Base-by-base conservation (phyloP, 2,888 invertebrate genomes). In the Aelia acuminata region DNA sequence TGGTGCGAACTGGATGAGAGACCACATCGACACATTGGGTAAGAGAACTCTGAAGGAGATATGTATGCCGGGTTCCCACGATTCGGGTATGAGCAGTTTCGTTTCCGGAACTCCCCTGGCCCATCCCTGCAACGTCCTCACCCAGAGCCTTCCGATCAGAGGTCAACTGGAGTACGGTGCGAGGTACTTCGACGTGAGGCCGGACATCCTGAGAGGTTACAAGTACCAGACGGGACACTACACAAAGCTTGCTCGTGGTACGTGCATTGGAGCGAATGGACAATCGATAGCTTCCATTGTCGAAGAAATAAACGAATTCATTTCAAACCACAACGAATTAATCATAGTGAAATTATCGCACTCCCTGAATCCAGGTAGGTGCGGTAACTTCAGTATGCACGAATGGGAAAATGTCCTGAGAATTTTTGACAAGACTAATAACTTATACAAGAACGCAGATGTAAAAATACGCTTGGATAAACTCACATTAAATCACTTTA, bases 151-250 rank as follows among this genome's bases (percentile, higher is more conserved):
- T 22, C 63, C 63, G 18, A 70, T 70, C 31, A 31, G 18, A 5
- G 63, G 63, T 35, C 63, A 70, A 20, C 63, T 70, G 3, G 63
- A 70, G 18, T 18, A 70, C 35, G 63, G 63, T 1, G 63, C 63
- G 18, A 70, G 63, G 63, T 70, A 70, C 63, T 70, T 70, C 63
- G 63, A 70, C 35, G 31, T 70, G 2, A 70, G 63, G 20, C 63
- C 63, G 8, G 63, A 70, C 8, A 18, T 70, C 63, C 15, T 35
- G 1, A 31, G 18, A 0, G 63, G 63, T 35, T 35, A 20, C 4
- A 8, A 5, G 13, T 70, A 11, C 35, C 35, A 8, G 15, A 70
- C 63, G 1, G 63, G 63, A 18, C 63, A 70, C 63, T 70, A 70
- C 63, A 7, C 18, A 18, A 31, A 35, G 35, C 63, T 70, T 35